Evolutionary conservation across 2,888 invertebrate genomes (phyloP).

Genomic region (Tricholauxania praeusta): DNA sequence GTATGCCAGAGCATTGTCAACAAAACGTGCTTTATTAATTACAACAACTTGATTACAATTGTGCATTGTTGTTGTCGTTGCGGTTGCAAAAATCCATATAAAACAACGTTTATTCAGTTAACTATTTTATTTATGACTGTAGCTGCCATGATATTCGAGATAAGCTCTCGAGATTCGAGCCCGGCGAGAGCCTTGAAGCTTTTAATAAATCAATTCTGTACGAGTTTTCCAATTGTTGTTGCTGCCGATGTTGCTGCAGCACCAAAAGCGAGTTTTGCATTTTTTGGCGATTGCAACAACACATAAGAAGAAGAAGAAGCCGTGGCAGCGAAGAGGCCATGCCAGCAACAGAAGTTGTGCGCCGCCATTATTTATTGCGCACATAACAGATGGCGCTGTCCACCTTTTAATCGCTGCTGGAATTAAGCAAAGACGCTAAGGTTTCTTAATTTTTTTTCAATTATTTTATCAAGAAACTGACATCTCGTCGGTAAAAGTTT

Average conservation of each 20-base stretch:
- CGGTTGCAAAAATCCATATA: neutral
- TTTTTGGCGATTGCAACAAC: neutral
- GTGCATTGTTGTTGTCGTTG: neutral
- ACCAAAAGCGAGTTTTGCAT: constrained; percentile 19
- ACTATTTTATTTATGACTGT: constrained; percentile 17
- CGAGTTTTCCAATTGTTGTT: constrained; percentile 18
- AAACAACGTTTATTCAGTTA: neutral
- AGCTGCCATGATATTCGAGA: neutral
- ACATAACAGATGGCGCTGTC: constrained; percentile 28
- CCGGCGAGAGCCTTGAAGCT: neutral
- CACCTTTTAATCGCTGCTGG: constrained; percentile 40
- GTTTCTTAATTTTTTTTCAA: too few relatives aligned
- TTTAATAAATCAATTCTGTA: constrained; percentile 26
- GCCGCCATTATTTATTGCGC: neutral
- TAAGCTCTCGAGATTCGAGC: neutral
- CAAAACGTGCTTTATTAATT: constrained; percentile 25
- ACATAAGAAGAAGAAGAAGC: neutral
- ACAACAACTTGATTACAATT: constrained; percentile 1
- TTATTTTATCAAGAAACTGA: too few relatives aligned
- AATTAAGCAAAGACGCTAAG: constrained; percentile 17
- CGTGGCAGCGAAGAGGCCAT: too few relatives aligned
- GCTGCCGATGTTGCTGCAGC: constrained; percentile 6
- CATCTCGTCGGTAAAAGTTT: too few relatives aligned
- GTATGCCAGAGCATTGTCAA: constrained; percentile 14
- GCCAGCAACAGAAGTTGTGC: neutral